These are phyloP conservation scores for Trachelus iudaicus DNA, from an alignment of 2,888 invertebrate genomes.

Conservation along the genomic window DNA sequence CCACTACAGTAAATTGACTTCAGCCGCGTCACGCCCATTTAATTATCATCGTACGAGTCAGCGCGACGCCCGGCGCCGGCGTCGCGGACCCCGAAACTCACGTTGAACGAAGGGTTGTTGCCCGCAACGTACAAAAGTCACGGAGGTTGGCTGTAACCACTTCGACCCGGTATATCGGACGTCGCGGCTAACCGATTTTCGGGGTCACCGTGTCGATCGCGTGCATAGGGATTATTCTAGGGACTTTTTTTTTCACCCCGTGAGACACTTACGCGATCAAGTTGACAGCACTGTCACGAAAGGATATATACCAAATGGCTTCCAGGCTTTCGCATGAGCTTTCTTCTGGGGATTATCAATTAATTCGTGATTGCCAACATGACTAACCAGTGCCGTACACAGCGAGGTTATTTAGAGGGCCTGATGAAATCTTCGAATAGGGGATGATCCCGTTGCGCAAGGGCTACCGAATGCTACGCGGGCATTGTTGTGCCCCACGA, in stretches of 20 bases:
- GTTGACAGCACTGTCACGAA: neutral
- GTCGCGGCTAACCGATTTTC: neutral
- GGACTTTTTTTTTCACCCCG: neutral
- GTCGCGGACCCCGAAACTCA: neutral
- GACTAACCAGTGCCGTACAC: neutral
- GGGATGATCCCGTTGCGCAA: neutral
- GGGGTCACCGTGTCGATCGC: neutral
- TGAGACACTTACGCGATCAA: neutral
- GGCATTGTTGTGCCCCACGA: neutral
- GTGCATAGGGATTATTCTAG: neutral
- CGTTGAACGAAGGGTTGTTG: neutral
- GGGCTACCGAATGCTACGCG: neutral
- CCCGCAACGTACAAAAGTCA: neutral
- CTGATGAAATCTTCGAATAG: neutral
- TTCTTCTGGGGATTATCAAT: too few relatives aligned
- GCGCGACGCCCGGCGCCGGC: conserved; percentile 8
- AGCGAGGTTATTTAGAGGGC: neutral
- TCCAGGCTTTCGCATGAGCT: too few relatives aligned
- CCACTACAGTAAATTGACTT: conserved; percentile 19
- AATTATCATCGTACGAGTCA: conserved; percentile 6
- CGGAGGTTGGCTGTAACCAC: neutral
- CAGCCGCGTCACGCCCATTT: conserved; percentile 23
- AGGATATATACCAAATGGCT: neutral
- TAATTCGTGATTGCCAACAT: too few relatives aligned
- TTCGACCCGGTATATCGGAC: too few relatives aligned